These are phyloP conservation scores for Sebastes iracundus DNA, from an alignment of 2,797 vertebrate genomes.

Conservation along the genomic window DNA sequence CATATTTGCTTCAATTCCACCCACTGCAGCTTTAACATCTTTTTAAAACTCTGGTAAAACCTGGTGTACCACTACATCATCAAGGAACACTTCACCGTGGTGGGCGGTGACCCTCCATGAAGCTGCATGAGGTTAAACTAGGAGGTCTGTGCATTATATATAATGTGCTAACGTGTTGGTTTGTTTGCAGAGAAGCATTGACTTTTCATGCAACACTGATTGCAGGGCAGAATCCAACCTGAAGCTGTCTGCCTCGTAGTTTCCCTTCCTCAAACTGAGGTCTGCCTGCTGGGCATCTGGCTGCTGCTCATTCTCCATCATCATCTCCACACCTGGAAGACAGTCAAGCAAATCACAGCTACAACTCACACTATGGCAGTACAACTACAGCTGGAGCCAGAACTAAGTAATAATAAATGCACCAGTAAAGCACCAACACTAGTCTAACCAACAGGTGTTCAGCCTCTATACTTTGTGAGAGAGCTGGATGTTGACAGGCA, in stretches of 20 bases:
- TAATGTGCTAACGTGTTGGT: too few species aligned
- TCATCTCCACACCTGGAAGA: conserved; percentile 36
- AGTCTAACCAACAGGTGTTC: not conserved
- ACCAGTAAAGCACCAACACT: rapidly evolving
- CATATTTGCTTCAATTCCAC: too few species aligned
- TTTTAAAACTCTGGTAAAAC: not conserved
- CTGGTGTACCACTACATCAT: too few species aligned
- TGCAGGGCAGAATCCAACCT: conserved; percentile 58
- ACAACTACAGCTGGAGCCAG: not conserved
- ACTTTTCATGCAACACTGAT: not conserved
- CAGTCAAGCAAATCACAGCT: not conserved
- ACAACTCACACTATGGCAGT: rapidly evolving
- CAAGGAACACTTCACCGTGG: not conserved
- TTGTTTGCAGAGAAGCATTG: not conserved
- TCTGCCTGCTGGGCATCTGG: conserved; percentile 27
- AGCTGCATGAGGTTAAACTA: not conserved
- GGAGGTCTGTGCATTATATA: not conserved
- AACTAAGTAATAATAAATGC: not conserved
- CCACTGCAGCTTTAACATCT: too few species aligned
- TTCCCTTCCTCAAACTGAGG: not conserved
- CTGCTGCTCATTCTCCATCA: conserved; percentile 71
- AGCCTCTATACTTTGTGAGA: rapidly evolving
- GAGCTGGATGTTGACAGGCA: not conserved
- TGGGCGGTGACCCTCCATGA: not conserved
- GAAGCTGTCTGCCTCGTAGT: conserved; percentile 49